A percentile compares a stretch with the other conserved stretches of the same genome.
These are phyloP conservation scores for Fistularia tabacaria DNA, from an alignment of 2,797 vertebrate genomes.

Conservation along the genomic window DNA sequence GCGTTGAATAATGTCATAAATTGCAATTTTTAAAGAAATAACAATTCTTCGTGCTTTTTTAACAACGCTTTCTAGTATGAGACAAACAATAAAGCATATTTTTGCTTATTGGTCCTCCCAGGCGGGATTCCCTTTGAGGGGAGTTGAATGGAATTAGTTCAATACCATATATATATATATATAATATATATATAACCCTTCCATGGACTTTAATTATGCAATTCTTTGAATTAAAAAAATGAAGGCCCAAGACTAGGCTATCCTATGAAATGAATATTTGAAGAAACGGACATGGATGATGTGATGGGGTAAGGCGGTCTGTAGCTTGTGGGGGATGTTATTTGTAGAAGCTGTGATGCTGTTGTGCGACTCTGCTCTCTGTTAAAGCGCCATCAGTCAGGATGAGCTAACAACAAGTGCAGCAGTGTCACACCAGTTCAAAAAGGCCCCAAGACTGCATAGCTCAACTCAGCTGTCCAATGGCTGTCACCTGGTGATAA, in stretches of 20 bases:
- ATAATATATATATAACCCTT: constrained; percentile 57
- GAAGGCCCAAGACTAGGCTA: constrained; percentile 32
- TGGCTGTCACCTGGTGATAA: constrained; percentile 49
- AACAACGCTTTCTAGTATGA: no score
- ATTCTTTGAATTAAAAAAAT: constrained; percentile 46
- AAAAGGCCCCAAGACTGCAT: constrained; percentile 37
- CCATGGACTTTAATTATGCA: constrained; percentile 42
- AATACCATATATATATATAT: no score
- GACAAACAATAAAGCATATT: no score
- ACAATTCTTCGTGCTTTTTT: no score
- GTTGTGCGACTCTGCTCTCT: constrained; percentile 37
- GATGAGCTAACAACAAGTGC: constrained; percentile 50
- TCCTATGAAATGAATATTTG: constrained; percentile 57
- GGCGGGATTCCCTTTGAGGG: constrained; percentile 5
- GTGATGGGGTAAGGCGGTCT: constrained; percentile 49
- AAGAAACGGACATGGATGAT: constrained; percentile 48
- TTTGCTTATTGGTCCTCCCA: no score
- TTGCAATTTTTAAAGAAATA: no score
- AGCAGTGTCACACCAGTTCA: constrained; percentile 44
- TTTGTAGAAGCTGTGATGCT: constrained; percentile 41
- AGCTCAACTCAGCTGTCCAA: constrained; percentile 43
- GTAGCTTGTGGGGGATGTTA: constrained; percentile 34
- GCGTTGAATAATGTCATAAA: no score
- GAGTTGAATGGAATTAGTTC: constrained; percentile 42
- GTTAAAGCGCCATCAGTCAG: constrained; percentile 59